Evolutionary conservation across 2,113 vertebrate genomes (phyloP).

Genomic region (Chauna torquata): DNA sequence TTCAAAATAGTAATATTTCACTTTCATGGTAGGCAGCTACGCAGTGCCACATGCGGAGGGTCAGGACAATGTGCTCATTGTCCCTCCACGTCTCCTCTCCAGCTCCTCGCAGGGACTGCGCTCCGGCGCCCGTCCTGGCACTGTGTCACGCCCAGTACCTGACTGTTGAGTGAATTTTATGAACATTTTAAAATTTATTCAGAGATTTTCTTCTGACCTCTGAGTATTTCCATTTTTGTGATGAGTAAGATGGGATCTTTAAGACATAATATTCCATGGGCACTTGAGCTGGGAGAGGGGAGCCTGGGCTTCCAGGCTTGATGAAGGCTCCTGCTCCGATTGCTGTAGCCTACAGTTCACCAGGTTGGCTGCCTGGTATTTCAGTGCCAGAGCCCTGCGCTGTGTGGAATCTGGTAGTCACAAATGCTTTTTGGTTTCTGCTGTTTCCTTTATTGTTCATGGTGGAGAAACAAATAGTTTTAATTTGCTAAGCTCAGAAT

Average conservation of each 20-base stretch:
- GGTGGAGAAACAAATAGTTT: neutral
- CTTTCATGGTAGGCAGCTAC: neutral
- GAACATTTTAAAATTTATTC: neutral
- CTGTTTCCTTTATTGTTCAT: neutral
- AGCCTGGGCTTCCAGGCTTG: neutral
- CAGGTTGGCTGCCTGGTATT: neutral
- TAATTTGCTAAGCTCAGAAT: neutral
- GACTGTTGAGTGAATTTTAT: rapidly evolving
- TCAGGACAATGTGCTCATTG: neutral
- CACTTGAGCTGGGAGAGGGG: rapidly evolving
- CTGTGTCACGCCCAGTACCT: no score
- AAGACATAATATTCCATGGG: neutral
- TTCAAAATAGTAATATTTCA: neutral
- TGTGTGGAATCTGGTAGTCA: neutral
- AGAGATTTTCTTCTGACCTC: rapidly evolving
- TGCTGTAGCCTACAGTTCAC: neutral
- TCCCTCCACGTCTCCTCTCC: neutral
- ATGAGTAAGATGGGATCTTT: rapidly evolving
- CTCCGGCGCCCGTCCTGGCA: neutral
- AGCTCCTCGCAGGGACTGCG: neutral
- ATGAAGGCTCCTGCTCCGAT: neutral
- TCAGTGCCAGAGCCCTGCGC: neutral
- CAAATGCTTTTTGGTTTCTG: neutral
- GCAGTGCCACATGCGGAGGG: rapidly evolving
- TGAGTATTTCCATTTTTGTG: neutral